Evolutionary conservation across 2,797 vertebrate species (phyloP).

Genomic region (Esox lucius): DNA sequence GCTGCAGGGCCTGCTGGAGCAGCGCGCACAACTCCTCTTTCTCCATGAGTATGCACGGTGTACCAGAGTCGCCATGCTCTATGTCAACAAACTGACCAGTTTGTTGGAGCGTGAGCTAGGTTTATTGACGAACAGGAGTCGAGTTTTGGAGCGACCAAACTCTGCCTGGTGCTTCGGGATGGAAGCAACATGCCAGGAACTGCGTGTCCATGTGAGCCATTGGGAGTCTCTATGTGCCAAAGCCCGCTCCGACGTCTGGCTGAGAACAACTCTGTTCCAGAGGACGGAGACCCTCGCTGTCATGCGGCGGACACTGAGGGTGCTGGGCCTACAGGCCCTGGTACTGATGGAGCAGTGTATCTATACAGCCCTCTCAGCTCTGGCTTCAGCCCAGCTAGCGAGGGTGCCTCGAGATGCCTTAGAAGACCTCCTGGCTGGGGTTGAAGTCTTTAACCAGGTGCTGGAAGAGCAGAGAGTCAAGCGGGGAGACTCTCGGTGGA

Average conservation of each 20-base stretch:
- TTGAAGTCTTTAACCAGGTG: conserved; percentile 63
- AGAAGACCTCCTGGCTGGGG: conserved; percentile 63
- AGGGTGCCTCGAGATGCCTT: conserved; percentile 57
- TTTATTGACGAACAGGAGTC: not conserved
- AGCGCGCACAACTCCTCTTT: conserved; percentile 69
- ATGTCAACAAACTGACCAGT: conserved; percentile 48
- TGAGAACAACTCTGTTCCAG: conserved; percentile 44
- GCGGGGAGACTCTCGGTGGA: conserved; percentile 31
- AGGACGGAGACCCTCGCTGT: conserved; percentile 38
- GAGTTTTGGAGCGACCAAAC: conserved; percentile 19
- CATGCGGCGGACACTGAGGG: conserved; percentile 51
- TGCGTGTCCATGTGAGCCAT: conserved; percentile 68
- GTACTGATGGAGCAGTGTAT: conserved; percentile 65
- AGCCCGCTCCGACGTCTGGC: conserved; percentile 54
- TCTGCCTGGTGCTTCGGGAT: conserved; percentile 45
- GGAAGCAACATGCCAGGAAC: conserved; percentile 59
- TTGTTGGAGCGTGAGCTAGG: conserved; percentile 51
- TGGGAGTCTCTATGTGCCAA: conserved; percentile 65
- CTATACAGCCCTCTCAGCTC: conserved; percentile 39
- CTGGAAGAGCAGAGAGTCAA: conserved; percentile 52
- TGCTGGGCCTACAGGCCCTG: conserved; percentile 60
- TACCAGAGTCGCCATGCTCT: conserved; percentile 44
- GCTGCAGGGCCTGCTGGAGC: conserved; percentile 66
- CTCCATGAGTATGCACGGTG: conserved; percentile 66
- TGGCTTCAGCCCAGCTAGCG: conserved; percentile 41